These are phyloP conservation scores for Ophion costatus DNA, from an alignment of 2,888 invertebrate species.

Conservation along the genomic window DNA sequence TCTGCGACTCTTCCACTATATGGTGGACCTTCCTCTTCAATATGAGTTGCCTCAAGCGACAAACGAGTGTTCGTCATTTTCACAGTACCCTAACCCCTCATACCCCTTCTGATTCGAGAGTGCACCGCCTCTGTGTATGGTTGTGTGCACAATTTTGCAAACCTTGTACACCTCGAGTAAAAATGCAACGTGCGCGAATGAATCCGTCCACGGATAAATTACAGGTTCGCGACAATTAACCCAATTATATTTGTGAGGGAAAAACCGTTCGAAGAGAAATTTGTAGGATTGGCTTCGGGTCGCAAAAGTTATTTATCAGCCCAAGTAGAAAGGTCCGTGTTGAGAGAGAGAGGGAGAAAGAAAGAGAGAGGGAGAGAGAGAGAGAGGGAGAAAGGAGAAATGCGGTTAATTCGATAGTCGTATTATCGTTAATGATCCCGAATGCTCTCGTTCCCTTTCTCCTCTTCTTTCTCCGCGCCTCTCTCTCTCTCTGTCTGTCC, in stretches of 20 bases:
- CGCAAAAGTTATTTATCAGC: conserved; percentile 35
- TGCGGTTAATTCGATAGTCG: conserved; percentile 67
- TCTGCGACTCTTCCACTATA: too few species aligned
- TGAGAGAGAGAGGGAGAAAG: conserved; percentile 2
- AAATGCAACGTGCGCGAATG: neutral
- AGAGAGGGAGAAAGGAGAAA: conserved; percentile 32
- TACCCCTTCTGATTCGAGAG: too few species aligned
- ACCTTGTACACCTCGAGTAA: neutral
- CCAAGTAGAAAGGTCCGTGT: neutral
- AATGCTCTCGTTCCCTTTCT: conserved; percentile 46
- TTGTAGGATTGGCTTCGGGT: conserved; percentile 19
- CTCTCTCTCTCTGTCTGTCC: neutral
- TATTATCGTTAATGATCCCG: conserved; percentile 64
- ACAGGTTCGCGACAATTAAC: conserved; percentile 32
- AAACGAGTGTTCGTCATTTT: too few species aligned
- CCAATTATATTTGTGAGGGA: conserved; percentile 31
- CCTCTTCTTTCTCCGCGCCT: conserved; percentile 6
- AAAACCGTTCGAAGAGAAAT: conserved; percentile 31
- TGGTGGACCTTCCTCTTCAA: too few species aligned
- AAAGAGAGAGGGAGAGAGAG: conserved; percentile 9
- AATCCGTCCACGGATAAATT: conserved; percentile 11
- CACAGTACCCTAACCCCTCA: too few species aligned
- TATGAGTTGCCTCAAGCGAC: too few species aligned
- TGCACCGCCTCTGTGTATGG: too few species aligned
- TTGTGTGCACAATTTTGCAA: too few species aligned